Base-by-base conservation (phyloP, 2,113 vertebrate species). In the Rhinolophus sinicus region DNA sequence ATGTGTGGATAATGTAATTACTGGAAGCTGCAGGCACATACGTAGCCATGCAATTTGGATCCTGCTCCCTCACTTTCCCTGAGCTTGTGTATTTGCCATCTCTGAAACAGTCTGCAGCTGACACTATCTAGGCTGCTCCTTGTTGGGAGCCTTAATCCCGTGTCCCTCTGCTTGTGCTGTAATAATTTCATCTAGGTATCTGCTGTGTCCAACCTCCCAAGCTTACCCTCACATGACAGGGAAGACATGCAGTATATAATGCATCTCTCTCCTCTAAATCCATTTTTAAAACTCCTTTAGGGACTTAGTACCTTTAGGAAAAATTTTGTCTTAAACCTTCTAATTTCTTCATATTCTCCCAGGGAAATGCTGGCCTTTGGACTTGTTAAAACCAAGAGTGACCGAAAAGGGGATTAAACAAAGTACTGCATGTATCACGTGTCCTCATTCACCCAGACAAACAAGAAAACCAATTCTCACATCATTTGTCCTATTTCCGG, bases 1-100 rank as follows among this genome's bases (percentile, higher is more conserved):
- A 97, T 96, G 98, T 98, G 97, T 98, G 93, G 97, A 95, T 98
- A 98, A 98, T 97, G 91, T 97, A 97, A 98, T 99, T 98, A 98
- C 96, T 75, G 58, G 82, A 97, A 96, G 97, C 9, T 3, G 60
- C 76, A 95, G 94, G 95, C 98, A 70, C 33, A 67, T 47, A 69
- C 1, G 47, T 10, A 94, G 33, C 62, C 88, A 58, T 95, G 97
- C 78, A 94, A 40, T 93, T 96, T 95, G 88, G 95, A 95, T 65
- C 8, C 95, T 58, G 44, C 64, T 98, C 86, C 87, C 90, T 93
- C 78, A 18, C 62, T 92, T 92, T 93, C 97, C 87, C 83, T 67
- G 76, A 77, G 84, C 97, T 93, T 96, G 75, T 81, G 91, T 65
- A 95, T 97, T 88, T 94, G 94, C 98, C 96, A 96, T 92, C 93